These are phyloP conservation scores for Stegana nigrithorax DNA, from an alignment of 2,888 invertebrate genomes.

Conservation along the genomic window DNA sequence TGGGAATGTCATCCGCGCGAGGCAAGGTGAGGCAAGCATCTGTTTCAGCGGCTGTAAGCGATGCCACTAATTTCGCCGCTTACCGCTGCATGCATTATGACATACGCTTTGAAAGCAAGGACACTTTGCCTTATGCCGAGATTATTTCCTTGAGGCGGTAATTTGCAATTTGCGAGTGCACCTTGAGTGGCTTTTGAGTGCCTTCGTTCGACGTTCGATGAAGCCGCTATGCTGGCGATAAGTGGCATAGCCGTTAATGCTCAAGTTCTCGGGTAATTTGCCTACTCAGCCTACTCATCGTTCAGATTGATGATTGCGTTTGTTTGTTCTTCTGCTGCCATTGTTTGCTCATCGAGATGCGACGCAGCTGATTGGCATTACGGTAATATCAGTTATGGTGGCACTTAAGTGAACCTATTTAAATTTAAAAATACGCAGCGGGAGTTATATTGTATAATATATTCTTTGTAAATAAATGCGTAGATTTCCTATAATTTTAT, in stretches of 20 bases:
- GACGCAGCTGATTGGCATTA: conserved; percentile 1
- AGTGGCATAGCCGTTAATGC: not conserved
- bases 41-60: conserved; percentile 5
- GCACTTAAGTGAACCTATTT: not conserved
- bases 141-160: conserved; percentile 49
- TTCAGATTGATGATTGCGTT: conserved; percentile 2
- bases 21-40: conserved; percentile 17
- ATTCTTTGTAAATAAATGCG: too few relatives aligned
- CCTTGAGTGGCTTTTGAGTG: conserved; percentile 50
- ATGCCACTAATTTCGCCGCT: conserved; percentile 20
- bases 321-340: not conserved
- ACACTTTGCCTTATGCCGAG: not conserved
- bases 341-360: not conserved
- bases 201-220: conserved; percentile 32
- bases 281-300: not conserved
- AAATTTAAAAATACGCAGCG: not conserved
- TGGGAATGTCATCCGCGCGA: too few relatives aligned
- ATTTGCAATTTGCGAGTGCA: conserved; percentile 39
- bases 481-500: too few relatives aligned
- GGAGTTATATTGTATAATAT: not conserved
- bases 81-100: not conserved
- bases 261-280: not conserved
- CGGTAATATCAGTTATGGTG: not conserved
- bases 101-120: not conserved
- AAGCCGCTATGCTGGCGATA: conserved; percentile 8